A percentile compares a stretch with the other conserved stretches of the same genome.
Conservation (phyloP, 2,888 invertebrate species). For the Schizaphis graminum region DNA sequence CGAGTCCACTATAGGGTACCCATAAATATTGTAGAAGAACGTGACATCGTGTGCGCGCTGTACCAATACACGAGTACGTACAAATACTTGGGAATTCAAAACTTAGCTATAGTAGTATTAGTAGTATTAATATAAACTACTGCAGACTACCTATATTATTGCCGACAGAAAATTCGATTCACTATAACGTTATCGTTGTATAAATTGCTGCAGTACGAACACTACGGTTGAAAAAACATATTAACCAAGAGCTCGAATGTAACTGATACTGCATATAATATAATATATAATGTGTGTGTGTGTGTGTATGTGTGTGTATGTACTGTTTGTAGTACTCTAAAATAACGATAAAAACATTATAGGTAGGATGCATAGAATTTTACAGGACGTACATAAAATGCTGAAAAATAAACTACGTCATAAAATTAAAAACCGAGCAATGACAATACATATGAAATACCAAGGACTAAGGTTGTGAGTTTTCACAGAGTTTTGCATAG, state of each 20-base stretch:
- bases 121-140: background rate
- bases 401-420: background rate
- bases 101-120: background rate
- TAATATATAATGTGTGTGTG: background rate
- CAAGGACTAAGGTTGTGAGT: background rate
- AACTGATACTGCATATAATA: background rate
- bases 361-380: background rate
- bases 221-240: background rate
- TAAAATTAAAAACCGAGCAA: background rate
- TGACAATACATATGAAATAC: background rate
- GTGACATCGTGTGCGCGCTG: background rate
- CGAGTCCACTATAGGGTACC: background rate
- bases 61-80: background rate
- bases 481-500: background rate
- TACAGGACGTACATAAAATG: no score
- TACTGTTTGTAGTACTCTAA: background rate
- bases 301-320: no score
- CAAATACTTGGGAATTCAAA: background rate
- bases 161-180: background rate
- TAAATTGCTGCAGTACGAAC: background rate
- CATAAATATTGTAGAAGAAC: background rate
- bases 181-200: background rate
- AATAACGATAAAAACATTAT: background rate
- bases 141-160: background rate
- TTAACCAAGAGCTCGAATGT: background rate